phyloP scores from a whole-genome alignment of 1,140 invertebrate species.

The Drosophila lini region DNA sequence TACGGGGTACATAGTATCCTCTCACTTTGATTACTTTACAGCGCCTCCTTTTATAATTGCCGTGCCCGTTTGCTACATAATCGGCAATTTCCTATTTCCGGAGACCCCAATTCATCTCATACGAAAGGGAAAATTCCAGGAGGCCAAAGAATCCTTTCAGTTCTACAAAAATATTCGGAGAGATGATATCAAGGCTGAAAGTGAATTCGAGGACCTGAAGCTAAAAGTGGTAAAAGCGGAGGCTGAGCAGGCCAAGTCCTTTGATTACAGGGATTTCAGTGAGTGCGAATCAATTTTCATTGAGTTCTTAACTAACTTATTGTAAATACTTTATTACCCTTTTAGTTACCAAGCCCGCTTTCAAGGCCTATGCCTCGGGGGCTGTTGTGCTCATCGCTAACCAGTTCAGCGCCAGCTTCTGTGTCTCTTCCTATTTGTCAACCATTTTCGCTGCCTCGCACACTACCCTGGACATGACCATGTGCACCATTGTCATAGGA shows the following conservation, averaged over 20 bases:
- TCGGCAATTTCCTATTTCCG: slow-evolving; percentile 89
- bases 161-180: slow-evolving; percentile 67
- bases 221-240: slow-evolving; percentile 37
- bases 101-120: slow-evolving; percentile 92
- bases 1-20: slow-evolving; percentile 89
- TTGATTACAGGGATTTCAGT: slow-evolving; percentile 70
- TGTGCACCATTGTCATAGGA: slow-evolving; percentile 85
- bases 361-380: slow-evolving; percentile 43
- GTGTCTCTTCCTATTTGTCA: slow-evolving; percentile 61
- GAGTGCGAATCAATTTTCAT: slow-evolving; percentile 15
- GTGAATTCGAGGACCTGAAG: slow-evolving; percentile 60
- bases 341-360: slow-evolving; percentile 42
- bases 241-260: slow-evolving; percentile 8
- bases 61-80: slow-evolving; percentile 88
- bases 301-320: not conserved
- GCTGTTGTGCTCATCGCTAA: slow-evolving; percentile 40
- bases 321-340: no score
- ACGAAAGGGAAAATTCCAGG: slow-evolving; percentile 86
- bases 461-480: slow-evolving; percentile 85
- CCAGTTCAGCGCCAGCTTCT: slow-evolving; percentile 59
- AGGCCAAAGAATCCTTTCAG: slow-evolving; percentile 88
- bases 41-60: slow-evolving; percentile 88
- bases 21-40: slow-evolving; percentile 86
- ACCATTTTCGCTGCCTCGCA: slow-evolving; percentile 88
- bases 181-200: slow-evolving; percentile 32